Percentiles rank a stretch among this genome's conserved stretches.
Conservation (phyloP, 2,797 vertebrate genomes). For the Bradypodion ventrale region DNA sequence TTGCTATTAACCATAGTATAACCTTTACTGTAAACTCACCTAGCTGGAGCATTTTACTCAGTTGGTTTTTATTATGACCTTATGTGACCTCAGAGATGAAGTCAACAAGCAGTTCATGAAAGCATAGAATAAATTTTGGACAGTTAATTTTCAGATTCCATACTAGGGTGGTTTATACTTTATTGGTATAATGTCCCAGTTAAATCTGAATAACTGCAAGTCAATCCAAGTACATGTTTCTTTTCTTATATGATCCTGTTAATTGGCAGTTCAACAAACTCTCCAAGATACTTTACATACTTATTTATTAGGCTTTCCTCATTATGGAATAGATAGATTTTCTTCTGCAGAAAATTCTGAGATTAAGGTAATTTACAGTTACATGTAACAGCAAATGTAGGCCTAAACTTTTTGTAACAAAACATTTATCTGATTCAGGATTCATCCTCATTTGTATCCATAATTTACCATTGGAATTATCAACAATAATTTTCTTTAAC, state of each 20-base stretch:
- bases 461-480: conserved; percentile 45
- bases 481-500: conserved; percentile 22
- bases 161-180: conserved; percentile 44
- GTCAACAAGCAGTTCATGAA: conserved; percentile 71
- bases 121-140: conserved; percentile 48
- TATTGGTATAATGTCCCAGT: conserved; percentile 46
- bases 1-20: conserved; percentile 32
- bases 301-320: conserved; percentile 48
- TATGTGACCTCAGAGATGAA: conserved; percentile 71
- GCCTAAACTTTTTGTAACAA: conserved; percentile 28
- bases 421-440: conserved; percentile 42
- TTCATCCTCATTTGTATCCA: conserved; percentile 52
- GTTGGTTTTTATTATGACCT: conserved; percentile 69
- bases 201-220: conserved; percentile 53
- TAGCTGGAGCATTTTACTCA: conserved; percentile 73
- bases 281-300: conserved; percentile 45
- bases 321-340: conserved; percentile 74
- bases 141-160: conserved; percentile 51
- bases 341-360: conserved; percentile 78
- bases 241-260: conserved; percentile 45
- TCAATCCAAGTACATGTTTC: conserved; percentile 26
- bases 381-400: conserved; percentile 49
- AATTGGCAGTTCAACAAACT: conserved; percentile 70
- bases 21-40: conserved; percentile 57
- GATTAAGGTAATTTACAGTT: conserved; percentile 71